A percentile compares a stretch with the other conserved stretches of the same genome.
Evolutionary conservation across 2,113 vertebrate species (phyloP).

Genomic region (Irena cyanogastra): DNA sequence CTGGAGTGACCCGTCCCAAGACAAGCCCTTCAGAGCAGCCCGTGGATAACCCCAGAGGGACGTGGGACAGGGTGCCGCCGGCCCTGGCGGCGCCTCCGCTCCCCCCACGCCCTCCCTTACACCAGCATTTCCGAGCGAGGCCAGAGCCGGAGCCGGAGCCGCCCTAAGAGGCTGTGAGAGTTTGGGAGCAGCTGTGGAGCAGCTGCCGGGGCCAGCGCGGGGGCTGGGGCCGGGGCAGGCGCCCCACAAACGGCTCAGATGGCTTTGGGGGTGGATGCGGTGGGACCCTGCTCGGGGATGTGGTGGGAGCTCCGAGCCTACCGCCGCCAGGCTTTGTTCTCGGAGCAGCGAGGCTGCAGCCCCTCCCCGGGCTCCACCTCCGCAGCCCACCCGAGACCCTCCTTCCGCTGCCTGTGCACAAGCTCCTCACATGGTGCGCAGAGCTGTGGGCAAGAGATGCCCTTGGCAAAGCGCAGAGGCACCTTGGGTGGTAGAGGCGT

Average conservation of each 20-base stretch:
- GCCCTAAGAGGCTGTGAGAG: neutral
- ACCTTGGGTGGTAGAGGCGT: neutral
- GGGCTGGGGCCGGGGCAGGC: neutral
- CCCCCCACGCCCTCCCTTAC: neutral
- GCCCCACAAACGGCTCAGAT: neutral
- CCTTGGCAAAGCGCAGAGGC: neutral
- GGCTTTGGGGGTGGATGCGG: neutral
- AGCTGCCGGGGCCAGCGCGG: slow-evolving; percentile 3
- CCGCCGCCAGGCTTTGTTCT: slow-evolving; percentile 54
- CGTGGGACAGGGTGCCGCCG: accelerated
- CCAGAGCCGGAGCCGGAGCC: neutral
- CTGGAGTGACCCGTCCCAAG: neutral
- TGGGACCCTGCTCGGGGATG: neutral
- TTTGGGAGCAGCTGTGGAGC: slow-evolving; percentile 33
- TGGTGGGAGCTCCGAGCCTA: neutral
- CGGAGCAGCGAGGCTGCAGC: neutral
- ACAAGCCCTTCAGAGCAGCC: neutral
- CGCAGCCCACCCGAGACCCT: slow-evolving; percentile 59
- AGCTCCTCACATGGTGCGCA: neutral
- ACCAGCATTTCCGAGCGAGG: neutral
- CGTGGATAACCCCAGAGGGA: neutral
- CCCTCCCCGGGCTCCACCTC: slow-evolving; percentile 62
- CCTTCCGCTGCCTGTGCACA: slow-evolving; percentile 38
- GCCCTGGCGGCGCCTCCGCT: neutral
- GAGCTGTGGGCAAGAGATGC: neutral